Conservation (phyloP, 2,888 invertebrate genomes). For the Neuroscelio doddi region DNA sequence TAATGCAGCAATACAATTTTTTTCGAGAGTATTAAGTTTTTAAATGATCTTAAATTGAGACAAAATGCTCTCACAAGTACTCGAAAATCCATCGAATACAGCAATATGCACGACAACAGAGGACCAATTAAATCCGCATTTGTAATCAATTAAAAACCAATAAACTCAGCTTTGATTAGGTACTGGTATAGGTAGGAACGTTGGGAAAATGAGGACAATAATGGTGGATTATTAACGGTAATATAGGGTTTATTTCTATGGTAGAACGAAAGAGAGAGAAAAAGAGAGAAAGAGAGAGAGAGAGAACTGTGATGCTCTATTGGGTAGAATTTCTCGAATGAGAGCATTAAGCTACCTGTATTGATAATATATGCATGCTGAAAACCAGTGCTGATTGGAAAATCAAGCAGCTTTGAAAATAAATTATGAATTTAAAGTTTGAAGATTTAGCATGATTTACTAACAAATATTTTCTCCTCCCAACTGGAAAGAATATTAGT, state of each 20-base stretch:
- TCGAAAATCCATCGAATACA: constrained; percentile 41
- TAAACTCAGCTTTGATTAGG: constrained; percentile 68
- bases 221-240: constrained; percentile 67
- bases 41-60: constrained; percentile 3
- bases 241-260: constrained; percentile 62
- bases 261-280: constrained; percentile 37
- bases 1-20: background rate
- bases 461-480: background rate
- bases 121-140: constrained; percentile 69
- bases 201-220: constrained; percentile 66
- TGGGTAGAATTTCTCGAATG: constrained; percentile 9
- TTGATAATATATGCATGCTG: constrained; percentile 11
- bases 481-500: background rate
- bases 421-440: constrained; percentile 2
- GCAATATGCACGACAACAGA: constrained; percentile 50
- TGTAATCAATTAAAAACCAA: constrained; percentile 72
- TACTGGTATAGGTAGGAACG: constrained; percentile 56
- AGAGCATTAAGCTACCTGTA: constrained; percentile 9
- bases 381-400: constrained; percentile 7
- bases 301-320: constrained; percentile 23
- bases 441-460: background rate
- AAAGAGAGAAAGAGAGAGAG: constrained; percentile 23
- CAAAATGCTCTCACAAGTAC: constrained; percentile 37
- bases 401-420: constrained; percentile 5
- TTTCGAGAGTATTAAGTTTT: background rate